Percentiles rank a stretch among this genome's conserved stretches.
Evolutionary conservation across 2,888 invertebrate genomes (phyloP).

Genomic region (Rotaria macrura): DNA sequence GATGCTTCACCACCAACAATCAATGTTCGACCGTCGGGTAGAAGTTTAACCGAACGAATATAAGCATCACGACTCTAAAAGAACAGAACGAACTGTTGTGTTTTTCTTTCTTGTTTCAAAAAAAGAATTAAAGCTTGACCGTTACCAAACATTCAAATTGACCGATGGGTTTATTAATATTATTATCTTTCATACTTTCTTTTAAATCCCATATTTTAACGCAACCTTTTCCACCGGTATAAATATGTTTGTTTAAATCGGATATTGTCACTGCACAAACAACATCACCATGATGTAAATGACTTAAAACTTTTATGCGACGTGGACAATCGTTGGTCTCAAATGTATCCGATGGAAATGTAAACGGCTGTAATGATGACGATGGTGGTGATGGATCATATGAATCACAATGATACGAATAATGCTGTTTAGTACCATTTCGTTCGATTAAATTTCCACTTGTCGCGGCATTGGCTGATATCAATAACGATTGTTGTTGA

Average conservation of each 20-base stretch:
- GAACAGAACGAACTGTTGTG: conserved; percentile 44
- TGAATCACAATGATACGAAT: not conserved
- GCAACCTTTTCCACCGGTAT: conserved; percentile 91
- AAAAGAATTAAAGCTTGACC: no score
- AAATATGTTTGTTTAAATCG: conserved; percentile 74
- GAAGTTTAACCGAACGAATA: conserved; percentile 82
- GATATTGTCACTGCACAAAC: conserved; percentile 93
- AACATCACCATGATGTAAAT: conserved; percentile 85
- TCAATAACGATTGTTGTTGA: not conserved
- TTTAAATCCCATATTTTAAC: conserved; percentile 95
- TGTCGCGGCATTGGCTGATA: not conserved
- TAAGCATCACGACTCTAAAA: conserved; percentile 78
- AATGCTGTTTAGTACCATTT: not conserved
- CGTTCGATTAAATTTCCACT: not conserved
- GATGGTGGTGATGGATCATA: not conserved
- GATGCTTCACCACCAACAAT: conserved; percentile 93
- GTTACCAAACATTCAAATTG: conserved; percentile 28
- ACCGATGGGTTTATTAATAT: conserved; percentile 25
- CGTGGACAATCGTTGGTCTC: conserved; percentile 83
- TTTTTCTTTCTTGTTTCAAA: not conserved
- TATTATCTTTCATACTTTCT: conserved; percentile 56
- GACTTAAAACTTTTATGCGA: conserved; percentile 76
- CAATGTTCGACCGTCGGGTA: conserved; percentile 78
- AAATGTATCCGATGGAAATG: conserved; percentile 84
- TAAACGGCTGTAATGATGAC: conserved; percentile 63